phyloP scores from a whole-genome alignment of 2,888 invertebrate genomes.

The Timema podura region DNA sequence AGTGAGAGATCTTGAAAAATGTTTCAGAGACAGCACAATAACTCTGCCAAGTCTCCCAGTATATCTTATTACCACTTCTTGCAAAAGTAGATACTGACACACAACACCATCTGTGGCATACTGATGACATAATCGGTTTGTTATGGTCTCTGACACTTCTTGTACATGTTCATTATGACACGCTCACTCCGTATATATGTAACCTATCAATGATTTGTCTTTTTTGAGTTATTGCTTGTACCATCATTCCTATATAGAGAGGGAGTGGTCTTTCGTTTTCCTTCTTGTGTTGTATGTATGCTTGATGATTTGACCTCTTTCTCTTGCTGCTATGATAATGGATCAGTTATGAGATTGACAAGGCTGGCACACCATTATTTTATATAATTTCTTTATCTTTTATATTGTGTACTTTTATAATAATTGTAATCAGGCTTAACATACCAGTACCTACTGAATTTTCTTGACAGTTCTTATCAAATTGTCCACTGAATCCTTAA shows the following conservation, averaged over 20 bases:
- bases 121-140: not conserved
- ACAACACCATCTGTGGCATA: not conserved
- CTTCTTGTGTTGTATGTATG: not conserved
- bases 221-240: constrained; percentile 1
- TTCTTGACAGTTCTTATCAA: not conserved
- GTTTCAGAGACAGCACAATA: not conserved
- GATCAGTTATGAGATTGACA: not conserved
- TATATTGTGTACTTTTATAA: not conserved
- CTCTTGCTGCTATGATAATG: no score
- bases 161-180: not conserved
- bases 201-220: no score
- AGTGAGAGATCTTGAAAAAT: not conserved
- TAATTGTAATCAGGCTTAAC: not conserved
- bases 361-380: not conserved
- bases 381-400: not conserved
- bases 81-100: not conserved
- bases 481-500: constrained; percentile 1
- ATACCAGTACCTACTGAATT: constrained; percentile 4
- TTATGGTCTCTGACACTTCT: constrained; percentile 7
- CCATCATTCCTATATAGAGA: not conserved
- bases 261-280: not conserved
- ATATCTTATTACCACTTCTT: not conserved
- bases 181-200: no score
- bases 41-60: not conserved
- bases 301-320: no score